phyloP scores from a whole-genome alignment of 2,797 vertebrate species.

The Rhodeus uyekii region DNA sequence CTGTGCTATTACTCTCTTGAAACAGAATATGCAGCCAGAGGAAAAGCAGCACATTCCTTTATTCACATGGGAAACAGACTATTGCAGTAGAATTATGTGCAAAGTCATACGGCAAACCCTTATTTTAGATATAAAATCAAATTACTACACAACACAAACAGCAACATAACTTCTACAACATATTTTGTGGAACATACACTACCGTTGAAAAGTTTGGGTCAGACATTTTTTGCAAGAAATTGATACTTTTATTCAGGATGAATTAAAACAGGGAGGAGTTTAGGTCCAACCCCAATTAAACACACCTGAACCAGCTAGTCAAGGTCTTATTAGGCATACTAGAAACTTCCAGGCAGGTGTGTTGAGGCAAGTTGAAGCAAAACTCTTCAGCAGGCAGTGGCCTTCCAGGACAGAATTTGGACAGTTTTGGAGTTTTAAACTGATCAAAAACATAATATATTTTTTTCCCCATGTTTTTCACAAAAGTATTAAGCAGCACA shows the following conservation, averaged over 20 bases:
- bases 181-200: neutral
- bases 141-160: neutral
- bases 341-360: too few species aligned
- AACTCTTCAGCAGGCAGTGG: too few species aligned
- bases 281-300: too few species aligned
- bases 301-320: too few species aligned
- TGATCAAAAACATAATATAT: too few species aligned
- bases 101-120: neutral
- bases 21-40: conserved; percentile 19
- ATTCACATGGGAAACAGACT: neutral
- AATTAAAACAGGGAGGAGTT: too few species aligned
- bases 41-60: conserved; percentile 30
- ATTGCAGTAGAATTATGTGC: neutral
- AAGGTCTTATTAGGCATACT: too few species aligned
- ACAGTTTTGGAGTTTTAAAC: too few species aligned
- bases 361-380: too few species aligned
- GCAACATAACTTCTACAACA: neutral
- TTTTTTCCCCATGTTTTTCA: too few species aligned
- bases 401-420: too few species aligned
- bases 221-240: neutral
- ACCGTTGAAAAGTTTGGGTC: neutral
- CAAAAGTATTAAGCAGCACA: neutral
- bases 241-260: neutral
- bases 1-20: conserved; percentile 46
- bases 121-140: neutral